These are phyloP conservation scores for Acipenser oxyrinchus DNA, from an alignment of 2,797 vertebrate species.

Conservation along the genomic window DNA sequence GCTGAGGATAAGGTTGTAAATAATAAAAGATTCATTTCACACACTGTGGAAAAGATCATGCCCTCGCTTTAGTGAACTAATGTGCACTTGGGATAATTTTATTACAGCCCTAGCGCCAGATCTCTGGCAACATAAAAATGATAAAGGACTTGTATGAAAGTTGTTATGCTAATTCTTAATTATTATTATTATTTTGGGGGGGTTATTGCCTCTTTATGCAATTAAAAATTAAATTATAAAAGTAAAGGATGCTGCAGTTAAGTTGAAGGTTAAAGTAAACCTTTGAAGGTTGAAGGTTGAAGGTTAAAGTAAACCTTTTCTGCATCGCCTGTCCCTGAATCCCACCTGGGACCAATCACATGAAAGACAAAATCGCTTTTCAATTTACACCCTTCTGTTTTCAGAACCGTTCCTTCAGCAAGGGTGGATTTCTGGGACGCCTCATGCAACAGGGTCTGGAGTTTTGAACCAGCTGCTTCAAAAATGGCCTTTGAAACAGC, in stretches of 20 bases:
- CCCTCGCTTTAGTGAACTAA: neutral
- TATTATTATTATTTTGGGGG: no score
- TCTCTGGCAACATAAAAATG: neutral
- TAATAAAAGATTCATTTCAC: neutral
- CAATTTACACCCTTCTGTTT: slow-evolving; percentile 56
- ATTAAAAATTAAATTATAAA: neutral
- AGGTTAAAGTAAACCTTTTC: slow-evolving; percentile 53
- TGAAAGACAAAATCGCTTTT: slow-evolving; percentile 61
- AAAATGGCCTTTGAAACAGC: slow-evolving; percentile 68
- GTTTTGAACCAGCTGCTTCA: slow-evolving; percentile 48
- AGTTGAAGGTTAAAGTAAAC: no score
- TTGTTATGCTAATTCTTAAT: no score
- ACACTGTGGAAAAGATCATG: neutral
- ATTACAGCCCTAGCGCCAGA: neutral
- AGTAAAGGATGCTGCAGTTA: no score
- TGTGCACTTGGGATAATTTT: neutral
- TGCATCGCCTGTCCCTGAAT: neutral
- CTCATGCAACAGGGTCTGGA: slow-evolving; percentile 49
- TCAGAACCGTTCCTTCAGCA: slow-evolving; percentile 38
- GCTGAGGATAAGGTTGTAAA: no score
- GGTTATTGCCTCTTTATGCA: neutral
- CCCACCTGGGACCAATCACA: slow-evolving; percentile 52
- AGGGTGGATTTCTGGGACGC: rapidly evolving
- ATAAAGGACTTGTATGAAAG: slow-evolving; percentile 31
- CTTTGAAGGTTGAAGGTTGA: no score